These are phyloP conservation scores for Drosophila nr. perissopoda DNA, from an alignment of 2,888 invertebrate genomes.

Conservation along the genomic window DNA sequence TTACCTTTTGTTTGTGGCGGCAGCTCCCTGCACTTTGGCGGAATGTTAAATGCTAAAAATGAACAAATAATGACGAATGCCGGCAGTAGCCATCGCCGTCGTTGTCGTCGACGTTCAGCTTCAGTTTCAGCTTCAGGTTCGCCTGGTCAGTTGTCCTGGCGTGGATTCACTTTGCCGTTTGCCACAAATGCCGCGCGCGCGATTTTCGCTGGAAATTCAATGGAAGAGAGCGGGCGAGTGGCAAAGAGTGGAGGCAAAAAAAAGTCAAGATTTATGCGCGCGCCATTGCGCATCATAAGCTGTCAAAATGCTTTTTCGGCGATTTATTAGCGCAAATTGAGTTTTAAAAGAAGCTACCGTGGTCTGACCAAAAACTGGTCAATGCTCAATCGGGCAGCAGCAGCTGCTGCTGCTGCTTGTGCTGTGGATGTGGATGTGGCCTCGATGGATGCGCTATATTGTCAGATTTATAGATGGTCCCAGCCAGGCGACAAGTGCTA, in stretches of 20 bases:
- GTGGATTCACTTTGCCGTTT: conserved; percentile 51
- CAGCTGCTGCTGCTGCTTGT: background rate
- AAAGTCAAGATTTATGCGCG: conserved; percentile 75
- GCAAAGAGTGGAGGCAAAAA: background rate
- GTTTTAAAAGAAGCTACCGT: conserved; percentile 80
- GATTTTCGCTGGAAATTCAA: conserved; percentile 65
- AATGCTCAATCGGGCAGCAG: conserved; percentile 42
- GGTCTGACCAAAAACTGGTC: conserved; percentile 33
- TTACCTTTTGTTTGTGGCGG: conserved; percentile 23
- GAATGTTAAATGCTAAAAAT: conserved; percentile 84
- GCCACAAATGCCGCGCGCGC: conserved; percentile 56
- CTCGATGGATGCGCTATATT: conserved; percentile 11
- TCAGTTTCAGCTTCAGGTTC: conserved; percentile 12
- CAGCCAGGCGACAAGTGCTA: conserved; percentile 58
- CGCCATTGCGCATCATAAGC: conserved; percentile 80
- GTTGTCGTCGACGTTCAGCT: conserved; percentile 6
- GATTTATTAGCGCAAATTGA: conserved; percentile 84
- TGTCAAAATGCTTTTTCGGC: conserved; percentile 83
- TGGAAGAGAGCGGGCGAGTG: conserved; percentile 22
- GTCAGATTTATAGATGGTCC: conserved; percentile 56
- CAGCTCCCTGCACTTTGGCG: conserved; percentile 67
- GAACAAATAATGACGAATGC: conserved; percentile 84
- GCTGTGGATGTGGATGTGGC: background rate
- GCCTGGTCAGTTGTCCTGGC: conserved; percentile 27
- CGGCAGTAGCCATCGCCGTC: conserved; percentile 43